A percentile compares a stretch with the other conserved stretches of the same genome.
Evolutionary conservation across 2,888 invertebrate species (phyloP).

Genomic region (Patella ulyssiponensis): DNA sequence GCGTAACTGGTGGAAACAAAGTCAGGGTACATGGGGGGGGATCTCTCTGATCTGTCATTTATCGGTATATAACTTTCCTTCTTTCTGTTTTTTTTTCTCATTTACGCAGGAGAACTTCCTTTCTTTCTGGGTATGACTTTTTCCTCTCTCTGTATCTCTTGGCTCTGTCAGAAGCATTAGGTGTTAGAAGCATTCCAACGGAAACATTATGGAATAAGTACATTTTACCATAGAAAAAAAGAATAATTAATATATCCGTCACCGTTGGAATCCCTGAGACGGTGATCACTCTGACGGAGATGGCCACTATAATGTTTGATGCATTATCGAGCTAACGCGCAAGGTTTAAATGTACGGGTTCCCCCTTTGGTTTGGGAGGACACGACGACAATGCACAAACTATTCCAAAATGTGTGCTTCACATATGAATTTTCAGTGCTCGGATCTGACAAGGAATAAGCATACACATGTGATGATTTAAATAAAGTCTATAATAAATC

Average conservation of each 20-base stretch:
- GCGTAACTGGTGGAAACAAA: not conserved
- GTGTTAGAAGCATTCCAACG: slow-evolving; percentile 4
- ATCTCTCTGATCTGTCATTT: slow-evolving; percentile 2
- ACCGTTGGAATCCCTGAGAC: not conserved
- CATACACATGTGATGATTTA: not conserved
- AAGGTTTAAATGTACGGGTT: too few relatives aligned
- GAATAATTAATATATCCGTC: too few relatives aligned
- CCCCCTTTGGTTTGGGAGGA: too few relatives aligned
- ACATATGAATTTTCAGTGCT: not conserved
- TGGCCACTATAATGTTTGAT: not conserved
- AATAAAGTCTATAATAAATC: too few relatives aligned
- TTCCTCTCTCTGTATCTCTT: slow-evolving; percentile 14
- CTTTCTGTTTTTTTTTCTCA: not conserved
- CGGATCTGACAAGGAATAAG: not conserved
- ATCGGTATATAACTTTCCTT: not conserved
- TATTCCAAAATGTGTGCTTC: too few relatives aligned
- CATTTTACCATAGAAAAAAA: too few relatives aligned
- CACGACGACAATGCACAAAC: too few relatives aligned
- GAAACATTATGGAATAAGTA: not conserved
- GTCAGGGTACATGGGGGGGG: too few relatives aligned
- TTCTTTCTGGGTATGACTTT: slow-evolving; percentile 8
- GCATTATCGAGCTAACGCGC: not conserved
- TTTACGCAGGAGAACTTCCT: not conserved
- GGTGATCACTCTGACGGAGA: not conserved
- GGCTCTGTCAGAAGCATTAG: slow-evolving; percentile 16